These are phyloP conservation scores for Octopus sinensis DNA, from an alignment of 1,140 invertebrate genomes.

Conservation along the genomic window DNA sequence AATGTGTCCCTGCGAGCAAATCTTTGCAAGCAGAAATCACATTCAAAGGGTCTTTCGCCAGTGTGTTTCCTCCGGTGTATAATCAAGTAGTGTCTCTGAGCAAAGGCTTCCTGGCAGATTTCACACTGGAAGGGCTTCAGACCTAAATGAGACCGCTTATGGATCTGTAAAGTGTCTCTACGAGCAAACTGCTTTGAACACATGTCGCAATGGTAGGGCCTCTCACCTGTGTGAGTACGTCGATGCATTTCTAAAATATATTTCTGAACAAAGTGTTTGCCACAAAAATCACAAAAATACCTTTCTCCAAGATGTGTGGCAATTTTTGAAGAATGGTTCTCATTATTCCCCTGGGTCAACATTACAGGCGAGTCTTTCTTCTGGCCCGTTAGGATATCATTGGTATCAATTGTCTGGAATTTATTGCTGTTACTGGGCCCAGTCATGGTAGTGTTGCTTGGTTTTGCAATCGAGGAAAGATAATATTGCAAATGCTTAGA, in stretches of 20 bases:
- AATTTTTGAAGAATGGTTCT: not conserved
- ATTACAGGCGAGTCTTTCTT: not conserved
- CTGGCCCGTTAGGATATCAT: not conserved
- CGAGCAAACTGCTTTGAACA: not conserved
- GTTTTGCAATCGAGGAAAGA: not conserved
- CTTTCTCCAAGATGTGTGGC: not conserved
- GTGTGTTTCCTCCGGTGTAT: constrained; percentile 25
- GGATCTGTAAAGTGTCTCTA: not conserved
- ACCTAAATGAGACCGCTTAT: not conserved
- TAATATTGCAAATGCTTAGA: no score
- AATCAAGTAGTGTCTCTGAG: not conserved
- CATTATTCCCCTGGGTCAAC: not conserved
- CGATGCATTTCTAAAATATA: constrained; percentile 30
- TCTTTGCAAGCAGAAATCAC: not conserved
- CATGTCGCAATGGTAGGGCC: constrained; percentile 32
- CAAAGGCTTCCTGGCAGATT: not conserved
- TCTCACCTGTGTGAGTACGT: constrained; percentile 38
- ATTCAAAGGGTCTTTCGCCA: constrained; percentile 24
- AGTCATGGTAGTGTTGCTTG: not conserved
- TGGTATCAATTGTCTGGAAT: constrained; percentile 4
- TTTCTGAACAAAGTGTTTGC: constrained; percentile 36
- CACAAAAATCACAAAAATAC: constrained; percentile 30
- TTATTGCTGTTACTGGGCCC: not conserved
- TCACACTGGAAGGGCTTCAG: not conserved
- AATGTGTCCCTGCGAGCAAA: constrained; percentile 2